A percentile compares a stretch with the other conserved stretches of the same genome.
These are phyloP conservation scores for Labia minor DNA, from an alignment of 2,888 invertebrate genomes.

Conservation along the genomic window DNA sequence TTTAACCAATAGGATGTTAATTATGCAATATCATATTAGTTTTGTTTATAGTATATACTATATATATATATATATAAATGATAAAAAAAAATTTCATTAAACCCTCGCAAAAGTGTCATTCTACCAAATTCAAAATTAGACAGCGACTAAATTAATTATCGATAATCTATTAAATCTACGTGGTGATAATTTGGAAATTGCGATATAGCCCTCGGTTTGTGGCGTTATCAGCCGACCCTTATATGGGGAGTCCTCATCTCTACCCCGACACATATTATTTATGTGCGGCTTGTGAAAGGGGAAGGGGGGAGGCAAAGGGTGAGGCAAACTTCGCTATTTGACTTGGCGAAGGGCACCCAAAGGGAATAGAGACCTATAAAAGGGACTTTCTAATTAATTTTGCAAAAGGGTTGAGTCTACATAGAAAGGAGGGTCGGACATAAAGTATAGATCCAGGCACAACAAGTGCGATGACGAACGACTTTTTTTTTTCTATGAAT, in stretches of 20 bases:
- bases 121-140: neutral
- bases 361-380: slow-evolving; percentile 17
- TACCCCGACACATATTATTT: neutral
- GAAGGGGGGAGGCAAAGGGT: neutral
- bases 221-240: neutral
- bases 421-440: neutral
- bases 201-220: neutral
- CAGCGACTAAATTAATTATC: slow-evolving; percentile 7
- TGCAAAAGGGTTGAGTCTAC: neutral
- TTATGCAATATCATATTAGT: no score
- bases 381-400: slow-evolving; percentile 13
- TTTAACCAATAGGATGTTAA: neutral
- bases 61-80: no score
- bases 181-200: slow-evolving; percentile 3
- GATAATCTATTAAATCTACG: neutral
- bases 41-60: no score
- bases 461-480: slow-evolving; percentile 4
- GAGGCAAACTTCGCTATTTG: neutral
- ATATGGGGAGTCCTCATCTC: neutral
- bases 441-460: neutral
- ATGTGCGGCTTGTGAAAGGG: neutral
- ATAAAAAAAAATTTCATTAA: no score
- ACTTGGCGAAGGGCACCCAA: slow-evolving; percentile 9
- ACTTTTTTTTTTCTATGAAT: slow-evolving; percentile 8
- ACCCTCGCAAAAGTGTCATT: no score